Percentiles rank a stretch among this genome's conserved stretches.
phyloP scores from a whole-genome alignment of 1,140 invertebrate genomes.

The Meloidogyne floridensis region DNA sequence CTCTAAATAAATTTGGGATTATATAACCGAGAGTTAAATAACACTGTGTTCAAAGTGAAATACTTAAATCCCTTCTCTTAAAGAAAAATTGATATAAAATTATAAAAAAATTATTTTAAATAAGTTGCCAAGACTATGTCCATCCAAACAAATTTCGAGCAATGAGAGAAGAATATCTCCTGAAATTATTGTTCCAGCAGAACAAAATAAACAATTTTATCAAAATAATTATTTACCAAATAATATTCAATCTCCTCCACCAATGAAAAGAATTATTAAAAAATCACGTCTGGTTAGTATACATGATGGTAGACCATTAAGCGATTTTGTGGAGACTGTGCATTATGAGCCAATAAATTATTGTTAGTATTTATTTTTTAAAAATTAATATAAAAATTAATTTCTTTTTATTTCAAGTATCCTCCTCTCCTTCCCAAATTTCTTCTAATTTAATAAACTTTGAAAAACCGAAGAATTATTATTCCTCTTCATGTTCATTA shows the following conservation, averaged over 20 bases:
- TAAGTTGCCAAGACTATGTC: not conserved
- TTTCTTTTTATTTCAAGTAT: not conserved
- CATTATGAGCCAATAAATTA: slow-evolving; percentile 42
- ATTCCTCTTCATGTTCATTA: not conserved
- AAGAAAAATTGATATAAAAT: no score
- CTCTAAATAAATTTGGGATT: no score
- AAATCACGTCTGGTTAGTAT: slow-evolving; percentile 62
- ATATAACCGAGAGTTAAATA: no score
- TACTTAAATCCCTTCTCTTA: no score
- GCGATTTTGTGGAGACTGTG: slow-evolving; percentile 58
- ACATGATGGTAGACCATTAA: slow-evolving; percentile 63
- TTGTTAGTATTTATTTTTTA: not conserved
- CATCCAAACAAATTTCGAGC: not conserved
- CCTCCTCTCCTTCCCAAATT: not conserved
- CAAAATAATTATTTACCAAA: not conserved
- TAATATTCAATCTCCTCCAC: not conserved
- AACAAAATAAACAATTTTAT: not conserved
- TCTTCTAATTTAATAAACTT: not conserved
- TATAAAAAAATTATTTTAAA: not conserved
- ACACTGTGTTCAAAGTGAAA: no score
- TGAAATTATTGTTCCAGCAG: not conserved
- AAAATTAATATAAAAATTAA: not conserved
- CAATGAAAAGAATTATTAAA: slow-evolving; percentile 48
- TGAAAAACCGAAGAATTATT: not conserved
- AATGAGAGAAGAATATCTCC: not conserved